Conservation (phyloP, 2,888 invertebrate genomes). For the Macaria liturata region DNA sequence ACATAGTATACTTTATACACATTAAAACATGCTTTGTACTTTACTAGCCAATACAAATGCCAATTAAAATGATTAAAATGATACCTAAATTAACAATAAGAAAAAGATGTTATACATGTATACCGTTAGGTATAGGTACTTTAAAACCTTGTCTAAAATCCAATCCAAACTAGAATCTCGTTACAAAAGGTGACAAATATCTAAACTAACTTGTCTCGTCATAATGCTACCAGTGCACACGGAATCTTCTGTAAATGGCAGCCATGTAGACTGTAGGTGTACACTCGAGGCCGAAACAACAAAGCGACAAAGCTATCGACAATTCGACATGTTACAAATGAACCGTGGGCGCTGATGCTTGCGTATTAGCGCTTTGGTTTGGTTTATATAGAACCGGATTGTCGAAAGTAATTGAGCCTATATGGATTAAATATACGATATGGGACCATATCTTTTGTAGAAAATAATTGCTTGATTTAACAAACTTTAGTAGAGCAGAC, state of each 20-base stretch:
- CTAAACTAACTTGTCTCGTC: too few species aligned
- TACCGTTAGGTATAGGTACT: too few species aligned
- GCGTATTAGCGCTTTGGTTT: slow-evolving; percentile 7
- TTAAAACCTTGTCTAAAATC: too few species aligned
- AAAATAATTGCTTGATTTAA: not conserved
- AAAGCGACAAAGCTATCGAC: slow-evolving; percentile 38
- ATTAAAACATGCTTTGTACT: too few species aligned
- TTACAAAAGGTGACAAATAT: too few species aligned
- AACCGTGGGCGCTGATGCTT: slow-evolving; percentile 28
- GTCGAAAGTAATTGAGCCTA: not conserved
- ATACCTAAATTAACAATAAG: too few species aligned
- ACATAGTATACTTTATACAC: too few species aligned
- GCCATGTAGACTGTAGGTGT: slow-evolving; percentile 55
- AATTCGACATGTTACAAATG: slow-evolving; percentile 22
- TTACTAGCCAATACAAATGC: too few species aligned
- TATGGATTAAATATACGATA: not conserved
- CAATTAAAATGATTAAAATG: too few species aligned
- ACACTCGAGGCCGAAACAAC: slow-evolving; percentile 66
- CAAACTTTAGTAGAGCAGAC: not conserved
- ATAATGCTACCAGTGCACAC: slow-evolving; percentile 7
- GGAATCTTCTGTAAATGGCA: slow-evolving; percentile 45
- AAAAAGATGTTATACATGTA: too few species aligned
- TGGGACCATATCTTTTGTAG: not conserved
- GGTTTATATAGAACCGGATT: not conserved
- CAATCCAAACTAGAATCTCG: too few species aligned